Conservation (phyloP, 2,797 vertebrate genomes). For the Pangasius mekongensis region DNA sequence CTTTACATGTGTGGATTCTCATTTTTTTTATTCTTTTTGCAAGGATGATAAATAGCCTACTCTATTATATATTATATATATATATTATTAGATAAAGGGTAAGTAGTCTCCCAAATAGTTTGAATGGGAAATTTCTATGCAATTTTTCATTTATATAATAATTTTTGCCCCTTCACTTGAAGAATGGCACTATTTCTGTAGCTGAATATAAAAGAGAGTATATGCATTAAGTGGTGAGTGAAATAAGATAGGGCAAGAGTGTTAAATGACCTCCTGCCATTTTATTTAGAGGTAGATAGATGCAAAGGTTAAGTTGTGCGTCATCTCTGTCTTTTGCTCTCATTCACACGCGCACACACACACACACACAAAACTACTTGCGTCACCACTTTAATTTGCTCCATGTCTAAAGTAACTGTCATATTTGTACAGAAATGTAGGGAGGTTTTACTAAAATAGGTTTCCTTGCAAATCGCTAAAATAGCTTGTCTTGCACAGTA, state of each 20-base stretch:
- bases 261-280: slow-evolving; percentile 3
- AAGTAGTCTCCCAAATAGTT: neutral
- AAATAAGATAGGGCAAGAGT: neutral
- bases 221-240: neutral
- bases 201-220: neutral
- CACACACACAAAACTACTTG: neutral
- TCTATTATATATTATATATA: neutral
- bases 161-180: neutral
- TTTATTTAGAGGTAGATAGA: slow-evolving; percentile 28
- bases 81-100: neutral
- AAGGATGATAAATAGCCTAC: neutral
- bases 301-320: slow-evolving; percentile 22
- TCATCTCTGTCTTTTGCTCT: neutral
- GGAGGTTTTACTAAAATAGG: neutral
- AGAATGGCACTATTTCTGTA: neutral
- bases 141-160: neutral
- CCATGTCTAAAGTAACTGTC: neutral
- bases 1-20: neutral
- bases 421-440: neutral
- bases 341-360: slow-evolving; percentile 26
- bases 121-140: neutral
- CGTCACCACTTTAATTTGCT: slow-evolving; percentile 5
- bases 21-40: neutral
- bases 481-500: neutral
- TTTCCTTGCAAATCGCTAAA: neutral